phyloP scores from a whole-genome alignment of 2,113 vertebrate genomes.

The Lontra canadensis region DNA sequence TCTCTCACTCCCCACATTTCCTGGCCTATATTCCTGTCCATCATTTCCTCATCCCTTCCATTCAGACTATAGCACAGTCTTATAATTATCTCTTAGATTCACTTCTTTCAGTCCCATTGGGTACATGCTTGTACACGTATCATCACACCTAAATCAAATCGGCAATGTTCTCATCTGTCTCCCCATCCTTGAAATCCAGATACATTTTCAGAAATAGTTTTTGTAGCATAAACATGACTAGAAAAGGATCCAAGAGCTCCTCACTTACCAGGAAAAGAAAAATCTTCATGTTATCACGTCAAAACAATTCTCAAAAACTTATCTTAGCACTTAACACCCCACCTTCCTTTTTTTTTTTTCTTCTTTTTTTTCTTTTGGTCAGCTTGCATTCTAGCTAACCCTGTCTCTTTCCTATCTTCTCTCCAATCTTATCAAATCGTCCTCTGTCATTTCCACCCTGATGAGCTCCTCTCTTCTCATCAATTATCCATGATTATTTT shows the following conservation, averaged over 20 bases:
- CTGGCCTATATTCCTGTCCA: too few species aligned
- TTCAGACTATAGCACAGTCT: neutral
- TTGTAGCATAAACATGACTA: neutral
- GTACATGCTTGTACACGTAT: neutral
- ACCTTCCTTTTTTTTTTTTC: neutral
- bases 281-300: neutral
- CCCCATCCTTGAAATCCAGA: neutral
- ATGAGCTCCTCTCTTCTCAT: neutral
- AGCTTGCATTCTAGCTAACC: neutral
- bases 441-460: neutral
- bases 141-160: neutral
- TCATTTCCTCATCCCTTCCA: neutral
- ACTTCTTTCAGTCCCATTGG: neutral
- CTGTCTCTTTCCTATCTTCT: neutral
- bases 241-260: neutral
- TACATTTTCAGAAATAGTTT: neutral
- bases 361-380: neutral
- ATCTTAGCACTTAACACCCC: neutral
- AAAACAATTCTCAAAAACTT: neutral
- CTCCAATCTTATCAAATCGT: neutral
- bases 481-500: neutral
- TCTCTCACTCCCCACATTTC: too few species aligned
- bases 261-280: neutral
- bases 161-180: neutral
- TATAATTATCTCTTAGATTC: neutral